Evolutionary conservation across 2,797 vertebrate genomes (phyloP), one percentile per base, ranked within the genome.

Genomic region (Hemitrygon akajei): DNA sequence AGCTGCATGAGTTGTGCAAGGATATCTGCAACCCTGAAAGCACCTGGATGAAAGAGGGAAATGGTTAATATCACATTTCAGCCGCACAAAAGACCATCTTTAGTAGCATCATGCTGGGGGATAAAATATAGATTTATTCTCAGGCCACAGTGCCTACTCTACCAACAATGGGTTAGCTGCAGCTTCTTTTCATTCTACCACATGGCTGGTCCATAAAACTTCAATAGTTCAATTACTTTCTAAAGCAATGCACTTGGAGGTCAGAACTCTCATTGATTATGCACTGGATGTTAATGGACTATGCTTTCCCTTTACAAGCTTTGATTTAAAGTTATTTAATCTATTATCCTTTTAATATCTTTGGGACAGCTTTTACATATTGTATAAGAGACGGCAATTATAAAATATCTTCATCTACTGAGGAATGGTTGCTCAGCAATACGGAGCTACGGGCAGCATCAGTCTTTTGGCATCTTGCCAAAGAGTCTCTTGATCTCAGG

Each of bases 261-360:
- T 56, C 82, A 60, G 56, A 56, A 86, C 82, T 1, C 56, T 12
- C 47, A 86, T 58, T 30, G 77, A 56, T 86, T 86, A 86, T 56
- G 22, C 82, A 86, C 25, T 27, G 12, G 82, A 60, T 56, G 86
- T 56, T 60, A 86, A 86, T 86, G 25, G 82, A 56, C 56, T 86
- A 58, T 27, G 7, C 82, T 56, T 60, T 58, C 25, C 25, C 82
- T 86, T 86, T 86, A 56, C 56, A 86, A 56, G 16, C 12, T 86
- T 86, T 86, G 82, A 60, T 30, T 86, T 60, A 58, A 86, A 60
- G 82, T 60, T 86, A 37, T 86, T 60, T 58, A 86, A 86, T 86
- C 56, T 86, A 27, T 86, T 86, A 12, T 86, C 47, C 25, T 56
- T 56, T 56, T 86, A 22, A 20, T 86, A 60, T 86, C 4, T 60